phyloP scores from a whole-genome alignment of 1,140 invertebrate genomes.

The Drosophila miranda region DNA sequence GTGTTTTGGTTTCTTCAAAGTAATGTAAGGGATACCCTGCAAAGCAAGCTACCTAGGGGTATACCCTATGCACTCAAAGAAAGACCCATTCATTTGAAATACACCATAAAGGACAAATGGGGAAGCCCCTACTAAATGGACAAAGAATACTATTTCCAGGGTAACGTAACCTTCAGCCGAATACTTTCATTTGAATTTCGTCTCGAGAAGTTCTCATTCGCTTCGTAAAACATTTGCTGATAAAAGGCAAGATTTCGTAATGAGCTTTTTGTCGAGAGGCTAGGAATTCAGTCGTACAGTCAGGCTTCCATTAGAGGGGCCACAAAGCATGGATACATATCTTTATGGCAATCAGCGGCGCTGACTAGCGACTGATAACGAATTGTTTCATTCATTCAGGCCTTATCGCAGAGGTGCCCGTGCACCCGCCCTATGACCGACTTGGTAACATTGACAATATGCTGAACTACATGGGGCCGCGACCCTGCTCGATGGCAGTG shows the following conservation, averaged over 20 bases:
- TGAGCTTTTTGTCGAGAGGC: conserved; percentile 39
- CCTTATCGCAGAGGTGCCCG: conserved; percentile 25
- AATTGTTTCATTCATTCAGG: conserved; percentile 33
- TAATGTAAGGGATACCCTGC: conserved; percentile 1
- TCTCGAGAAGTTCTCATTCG: conserved; percentile 10
- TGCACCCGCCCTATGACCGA: conserved; percentile 22
- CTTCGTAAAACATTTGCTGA: conserved; percentile 42
- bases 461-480: conserved; percentile 35
- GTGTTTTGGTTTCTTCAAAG: neutral
- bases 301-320: conserved; percentile 9
- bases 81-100: no score
- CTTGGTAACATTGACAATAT: conserved; percentile 32
- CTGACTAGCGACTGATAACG: conserved; percentile 19
- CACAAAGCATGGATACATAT: conserved; percentile 2
- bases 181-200: neutral
- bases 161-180: conserved; percentile 3
- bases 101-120: no score
- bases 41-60: neutral
- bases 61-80: neutral
- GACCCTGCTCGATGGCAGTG: conserved; percentile 3
- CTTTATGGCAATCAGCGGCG: conserved; percentile 21
- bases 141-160: neutral
- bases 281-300: conserved; percentile 5
- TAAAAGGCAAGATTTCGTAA: conserved; percentile 58
- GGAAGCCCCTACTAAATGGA: no score